phyloP scores from a whole-genome alignment of 2,888 invertebrate species.

The Boloria selene region DNA sequence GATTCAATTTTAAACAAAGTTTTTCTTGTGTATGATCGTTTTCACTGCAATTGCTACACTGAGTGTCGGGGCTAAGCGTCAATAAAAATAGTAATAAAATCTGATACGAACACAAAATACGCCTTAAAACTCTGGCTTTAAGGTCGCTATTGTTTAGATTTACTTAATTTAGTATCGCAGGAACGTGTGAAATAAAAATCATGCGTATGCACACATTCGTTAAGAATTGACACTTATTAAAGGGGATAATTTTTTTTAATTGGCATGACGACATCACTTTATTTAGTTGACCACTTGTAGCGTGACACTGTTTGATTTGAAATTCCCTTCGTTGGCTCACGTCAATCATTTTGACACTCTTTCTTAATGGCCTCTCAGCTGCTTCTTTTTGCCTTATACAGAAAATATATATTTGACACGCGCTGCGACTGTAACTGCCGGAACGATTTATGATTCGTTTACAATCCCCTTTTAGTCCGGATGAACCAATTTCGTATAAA shows the following conservation, averaged over 20 bases:
- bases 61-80: constrained; percentile 79
- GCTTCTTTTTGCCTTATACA: constrained; percentile 41
- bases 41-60: constrained; percentile 63
- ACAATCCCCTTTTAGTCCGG: constrained; percentile 18
- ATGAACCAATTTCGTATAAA: constrained; percentile 22
- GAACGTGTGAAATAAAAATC: constrained; percentile 81
- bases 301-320: constrained; percentile 70
- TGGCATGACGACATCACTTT: constrained; percentile 80
- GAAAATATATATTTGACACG: constrained; percentile 33
- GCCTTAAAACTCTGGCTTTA: constrained; percentile 50
- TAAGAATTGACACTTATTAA: constrained; percentile 83
- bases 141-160: constrained; percentile 46
- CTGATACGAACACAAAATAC: constrained; percentile 45
- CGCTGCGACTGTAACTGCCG: constrained; percentile 19
- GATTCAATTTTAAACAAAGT: constrained; percentile 50
- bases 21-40: constrained; percentile 56
- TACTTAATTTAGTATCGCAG: constrained; percentile 53
- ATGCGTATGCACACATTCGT: constrained; percentile 81
- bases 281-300: constrained; percentile 68
- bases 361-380: constrained; percentile 38
- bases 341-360: constrained; percentile 50
- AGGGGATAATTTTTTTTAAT: constrained; percentile 80
- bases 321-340: constrained; percentile 60
- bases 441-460: constrained; percentile 29
- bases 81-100: constrained; percentile 80